These are phyloP conservation scores for Argentina silus DNA, from an alignment of 2,797 vertebrate species.

Conservation along the genomic window DNA sequence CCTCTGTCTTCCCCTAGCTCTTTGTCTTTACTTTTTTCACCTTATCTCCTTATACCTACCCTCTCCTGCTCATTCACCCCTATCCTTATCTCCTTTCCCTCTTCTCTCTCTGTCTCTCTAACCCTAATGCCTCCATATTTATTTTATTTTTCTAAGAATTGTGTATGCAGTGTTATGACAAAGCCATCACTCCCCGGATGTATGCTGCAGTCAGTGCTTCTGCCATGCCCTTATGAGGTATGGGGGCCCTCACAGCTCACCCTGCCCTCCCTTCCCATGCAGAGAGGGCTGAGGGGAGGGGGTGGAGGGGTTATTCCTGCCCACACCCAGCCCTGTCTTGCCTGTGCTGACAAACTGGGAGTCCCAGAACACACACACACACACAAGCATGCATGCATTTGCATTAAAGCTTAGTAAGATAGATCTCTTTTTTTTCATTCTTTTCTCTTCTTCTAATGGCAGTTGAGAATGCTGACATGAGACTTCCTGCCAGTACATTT, in stretches of 20 bases:
- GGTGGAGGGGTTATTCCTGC: conserved; percentile 60
- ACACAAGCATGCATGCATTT: conserved; percentile 11
- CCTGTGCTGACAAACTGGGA: conserved; percentile 48
- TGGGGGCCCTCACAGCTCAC: conserved; percentile 64
- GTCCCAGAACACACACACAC: conserved; percentile 3
- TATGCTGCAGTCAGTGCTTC: conserved; percentile 67
- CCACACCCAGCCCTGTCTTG: conserved; percentile 58
- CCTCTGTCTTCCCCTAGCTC: conserved; percentile 24
- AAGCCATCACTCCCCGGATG: conserved; percentile 72
- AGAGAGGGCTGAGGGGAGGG: conserved; percentile 42
- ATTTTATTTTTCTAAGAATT: conserved; percentile 70
- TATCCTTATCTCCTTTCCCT: conserved; percentile 63
- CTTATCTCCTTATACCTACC: conserved; percentile 1
- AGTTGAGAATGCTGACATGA: conserved; percentile 65
- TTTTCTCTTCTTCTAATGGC: conserved; percentile 42
- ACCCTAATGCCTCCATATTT: conserved; percentile 57
- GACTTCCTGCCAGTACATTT: conserved; percentile 66
- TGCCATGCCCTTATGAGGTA: conserved; percentile 79
- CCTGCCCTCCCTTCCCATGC: conserved; percentile 62
- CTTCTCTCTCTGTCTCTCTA: conserved; percentile 20
- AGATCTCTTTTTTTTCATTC: conserved; percentile 29
- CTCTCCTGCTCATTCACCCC: conserved; percentile 14
- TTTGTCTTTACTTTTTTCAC: neutral
- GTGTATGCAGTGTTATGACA: conserved; percentile 69
- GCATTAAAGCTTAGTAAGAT: conserved; percentile 21